A percentile compares a stretch with the other conserved stretches of the same genome.
phyloP scores from a whole-genome alignment of 2,113 vertebrate genomes.

The Neolamprologus cancellatus region DNA sequence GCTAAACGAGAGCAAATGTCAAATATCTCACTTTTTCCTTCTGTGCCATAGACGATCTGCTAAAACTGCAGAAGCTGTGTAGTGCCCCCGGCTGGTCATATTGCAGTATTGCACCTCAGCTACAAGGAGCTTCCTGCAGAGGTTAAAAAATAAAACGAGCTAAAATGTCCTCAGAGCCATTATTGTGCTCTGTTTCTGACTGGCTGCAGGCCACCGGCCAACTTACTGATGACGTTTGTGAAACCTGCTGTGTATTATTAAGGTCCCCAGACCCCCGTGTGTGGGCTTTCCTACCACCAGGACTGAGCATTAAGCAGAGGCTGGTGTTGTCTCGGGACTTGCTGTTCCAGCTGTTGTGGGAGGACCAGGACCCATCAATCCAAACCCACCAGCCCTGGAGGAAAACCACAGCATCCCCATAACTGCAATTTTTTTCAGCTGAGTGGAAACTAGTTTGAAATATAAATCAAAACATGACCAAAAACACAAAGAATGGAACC shows the following conservation, averaged over 20 bases:
- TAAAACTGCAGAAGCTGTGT: neutral
- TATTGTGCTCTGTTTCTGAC: neutral
- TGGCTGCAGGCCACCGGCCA: neutral
- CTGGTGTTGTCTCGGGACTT: neutral
- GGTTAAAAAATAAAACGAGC: neutral
- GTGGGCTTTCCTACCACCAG: neutral
- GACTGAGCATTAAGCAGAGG: neutral
- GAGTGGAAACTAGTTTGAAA: neutral
- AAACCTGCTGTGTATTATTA: neutral
- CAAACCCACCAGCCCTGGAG: neutral
- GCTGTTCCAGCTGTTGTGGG: neutral
- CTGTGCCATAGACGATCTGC: neutral
- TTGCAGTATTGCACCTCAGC: neutral
- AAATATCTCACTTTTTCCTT: neutral
- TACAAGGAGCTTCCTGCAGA: neutral
- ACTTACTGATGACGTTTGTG: neutral
- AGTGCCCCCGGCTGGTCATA: neutral
- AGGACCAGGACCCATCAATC: neutral
- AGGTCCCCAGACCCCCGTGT: neutral
- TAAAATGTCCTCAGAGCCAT: neutral
- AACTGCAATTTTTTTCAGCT: neutral
- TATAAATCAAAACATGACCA: neutral
- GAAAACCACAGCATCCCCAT: neutral
- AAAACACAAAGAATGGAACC: neutral
- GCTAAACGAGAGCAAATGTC: neutral